Conservation (phyloP, 1,140 invertebrate genomes). For the Lepidurus arcticus region DNA sequence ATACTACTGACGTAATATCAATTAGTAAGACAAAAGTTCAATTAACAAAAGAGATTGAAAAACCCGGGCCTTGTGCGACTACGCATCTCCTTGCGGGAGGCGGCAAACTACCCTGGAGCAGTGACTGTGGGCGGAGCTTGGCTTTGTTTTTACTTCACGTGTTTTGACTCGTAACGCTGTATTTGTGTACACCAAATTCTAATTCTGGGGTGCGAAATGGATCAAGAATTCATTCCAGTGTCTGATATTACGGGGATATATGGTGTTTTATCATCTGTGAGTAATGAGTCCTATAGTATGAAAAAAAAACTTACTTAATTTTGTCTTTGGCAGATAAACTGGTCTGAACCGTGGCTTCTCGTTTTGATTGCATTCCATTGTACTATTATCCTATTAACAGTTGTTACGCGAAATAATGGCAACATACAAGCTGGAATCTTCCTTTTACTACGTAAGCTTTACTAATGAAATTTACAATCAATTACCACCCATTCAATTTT, state of each 20-base stretch:
- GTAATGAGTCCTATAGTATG: not conserved
- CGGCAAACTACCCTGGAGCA: too few relatives aligned
- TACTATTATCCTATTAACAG: constrained; percentile 64
- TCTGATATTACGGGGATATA: not conserved
- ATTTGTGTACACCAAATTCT: too few relatives aligned
- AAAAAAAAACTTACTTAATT: not conserved
- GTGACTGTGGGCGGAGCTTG: too few relatives aligned
- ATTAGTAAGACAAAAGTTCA: too few relatives aligned
- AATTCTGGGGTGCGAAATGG: not conserved
- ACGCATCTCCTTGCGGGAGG: too few relatives aligned
- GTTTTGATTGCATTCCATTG: constrained; percentile 67
- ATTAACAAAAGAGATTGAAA: too few relatives aligned
- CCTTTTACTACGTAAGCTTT: constrained; percentile 66
- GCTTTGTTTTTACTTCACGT: too few relatives aligned
- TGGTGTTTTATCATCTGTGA: not conserved
- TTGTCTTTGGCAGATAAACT: constrained; percentile 69
- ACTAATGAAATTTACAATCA: not conserved
- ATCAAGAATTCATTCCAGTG: not conserved
- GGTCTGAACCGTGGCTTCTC: constrained; percentile 78
- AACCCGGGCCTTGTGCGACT: too few relatives aligned
- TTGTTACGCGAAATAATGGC: constrained; percentile 73
- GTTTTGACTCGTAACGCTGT: too few relatives aligned
- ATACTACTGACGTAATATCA: too few relatives aligned
- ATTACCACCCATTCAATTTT: constrained; percentile 40
- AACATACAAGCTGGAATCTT: constrained; percentile 81